Conservation (phyloP, 2,888 invertebrate species). For the Stenoptilia bipunctidactyla region DNA sequence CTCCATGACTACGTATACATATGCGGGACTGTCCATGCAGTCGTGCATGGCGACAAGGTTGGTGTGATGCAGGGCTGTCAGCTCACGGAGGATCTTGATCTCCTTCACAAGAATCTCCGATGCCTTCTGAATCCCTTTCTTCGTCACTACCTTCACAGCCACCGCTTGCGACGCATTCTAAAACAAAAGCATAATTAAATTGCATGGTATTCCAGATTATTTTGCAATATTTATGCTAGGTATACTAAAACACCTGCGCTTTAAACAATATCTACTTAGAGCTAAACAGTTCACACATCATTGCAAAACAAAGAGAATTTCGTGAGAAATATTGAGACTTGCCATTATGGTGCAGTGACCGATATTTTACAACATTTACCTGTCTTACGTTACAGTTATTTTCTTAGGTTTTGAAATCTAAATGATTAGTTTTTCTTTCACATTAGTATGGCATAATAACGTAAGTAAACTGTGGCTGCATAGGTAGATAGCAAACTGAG, state of each 20-base stretch:
- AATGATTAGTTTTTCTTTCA: too few relatives aligned
- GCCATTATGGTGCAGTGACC: too few relatives aligned
- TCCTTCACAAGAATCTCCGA: slow-evolving; percentile 98
- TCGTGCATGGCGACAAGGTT: slow-evolving; percentile 98
- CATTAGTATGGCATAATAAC: too few relatives aligned
- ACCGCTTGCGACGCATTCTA: slow-evolving; percentile 90
- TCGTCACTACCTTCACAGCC: slow-evolving; percentile 97
- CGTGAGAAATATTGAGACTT: background rate
- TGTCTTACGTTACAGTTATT: too few relatives aligned
- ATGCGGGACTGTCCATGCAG: slow-evolving; percentile 95
- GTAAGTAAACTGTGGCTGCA: too few relatives aligned
- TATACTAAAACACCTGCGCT: too few relatives aligned
- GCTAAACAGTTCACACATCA: slow-evolving; percentile 5
- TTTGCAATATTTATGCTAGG: too few relatives aligned
- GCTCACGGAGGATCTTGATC: slow-evolving; percentile 98
- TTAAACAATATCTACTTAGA: slow-evolving; percentile 2
- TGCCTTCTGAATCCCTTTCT: slow-evolving; percentile 97
- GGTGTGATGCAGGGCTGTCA: slow-evolving; percentile 97
- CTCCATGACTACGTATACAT: slow-evolving; percentile 99
- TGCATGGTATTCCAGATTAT: too few relatives aligned
- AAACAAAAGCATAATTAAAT: too few relatives aligned
- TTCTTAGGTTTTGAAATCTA: too few relatives aligned
- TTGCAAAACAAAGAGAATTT: slow-evolving; percentile 5
- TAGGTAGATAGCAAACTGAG: background rate
- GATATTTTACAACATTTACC: too few relatives aligned